Evolutionary conservation across 2,797 vertebrate genomes (phyloP).

Genomic region (Takifugu ocellatus): DNA sequence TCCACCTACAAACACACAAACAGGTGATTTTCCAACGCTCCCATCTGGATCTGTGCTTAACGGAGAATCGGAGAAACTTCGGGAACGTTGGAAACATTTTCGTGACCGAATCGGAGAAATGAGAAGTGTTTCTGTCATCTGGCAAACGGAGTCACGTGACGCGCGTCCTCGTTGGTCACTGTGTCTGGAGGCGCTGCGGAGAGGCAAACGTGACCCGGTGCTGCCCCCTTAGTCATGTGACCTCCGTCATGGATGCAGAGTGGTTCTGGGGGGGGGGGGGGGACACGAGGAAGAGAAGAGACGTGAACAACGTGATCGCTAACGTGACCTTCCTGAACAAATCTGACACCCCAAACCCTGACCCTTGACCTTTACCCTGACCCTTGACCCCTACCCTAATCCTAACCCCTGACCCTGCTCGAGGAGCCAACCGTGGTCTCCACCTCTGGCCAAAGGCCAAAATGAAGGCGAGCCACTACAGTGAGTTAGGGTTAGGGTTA

Average conservation of each 20-base stretch:
- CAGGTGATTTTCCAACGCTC: neutral
- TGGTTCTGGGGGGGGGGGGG: constrained; percentile 81
- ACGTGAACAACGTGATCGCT: constrained; percentile 16
- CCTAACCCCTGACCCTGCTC: too few relatives aligned
- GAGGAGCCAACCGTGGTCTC: too few relatives aligned
- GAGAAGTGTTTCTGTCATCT: constrained; percentile 41
- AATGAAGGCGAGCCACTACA: too few relatives aligned
- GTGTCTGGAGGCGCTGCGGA: constrained; percentile 87
- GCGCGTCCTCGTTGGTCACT: constrained; percentile 78
- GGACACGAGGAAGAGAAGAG: constrained; percentile 8
- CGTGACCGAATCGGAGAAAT: constrained; percentile 32
- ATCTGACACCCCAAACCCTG: too few relatives aligned
- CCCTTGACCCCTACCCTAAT: too few relatives aligned
- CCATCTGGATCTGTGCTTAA: neutral
- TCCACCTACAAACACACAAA: neutral
- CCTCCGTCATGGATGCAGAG: constrained; percentile 98
- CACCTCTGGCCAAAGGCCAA: too few relatives aligned
- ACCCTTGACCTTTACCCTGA: too few relatives aligned
- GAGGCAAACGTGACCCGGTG: constrained; percentile 86
- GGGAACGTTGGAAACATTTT: constrained; percentile 71
- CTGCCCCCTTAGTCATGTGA: constrained; percentile 89
- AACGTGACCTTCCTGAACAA: too few relatives aligned
- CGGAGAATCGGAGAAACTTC: neutral
- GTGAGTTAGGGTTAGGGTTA: too few relatives aligned
- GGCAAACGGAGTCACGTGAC: constrained; percentile 68